Evolutionary conservation across 2,113 vertebrate genomes (phyloP).

Genomic region (Zeus faber): DNA sequence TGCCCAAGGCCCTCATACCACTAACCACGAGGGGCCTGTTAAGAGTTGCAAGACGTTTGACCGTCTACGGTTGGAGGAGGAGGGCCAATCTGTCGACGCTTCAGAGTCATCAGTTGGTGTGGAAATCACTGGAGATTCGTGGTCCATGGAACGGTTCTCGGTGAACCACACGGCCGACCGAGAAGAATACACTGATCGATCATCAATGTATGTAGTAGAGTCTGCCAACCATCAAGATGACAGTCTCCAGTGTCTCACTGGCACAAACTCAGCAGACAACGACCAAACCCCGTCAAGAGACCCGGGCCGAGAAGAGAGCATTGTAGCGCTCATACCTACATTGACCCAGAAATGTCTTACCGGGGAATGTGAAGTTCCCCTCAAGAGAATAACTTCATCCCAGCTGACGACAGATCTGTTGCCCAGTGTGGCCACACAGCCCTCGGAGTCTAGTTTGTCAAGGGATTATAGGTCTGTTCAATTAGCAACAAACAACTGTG

Average conservation of each 20-base stretch:
- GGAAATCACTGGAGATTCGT: too few relatives aligned
- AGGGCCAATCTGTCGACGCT: neutral
- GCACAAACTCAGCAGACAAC: neutral
- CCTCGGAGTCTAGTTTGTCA: neutral
- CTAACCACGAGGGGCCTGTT: neutral
- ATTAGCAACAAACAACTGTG: too few relatives aligned
- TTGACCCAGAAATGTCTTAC: slow-evolving; percentile 33
- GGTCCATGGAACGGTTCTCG: too few relatives aligned
- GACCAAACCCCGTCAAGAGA: neutral
- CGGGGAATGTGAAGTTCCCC: slow-evolving; percentile 2
- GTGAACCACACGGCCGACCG: too few relatives aligned
- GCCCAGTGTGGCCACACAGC: neutral
- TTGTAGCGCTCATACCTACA: rapidly evolving
- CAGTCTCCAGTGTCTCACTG: slow-evolving; percentile 5
- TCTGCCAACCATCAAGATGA: slow-evolving; percentile 4
- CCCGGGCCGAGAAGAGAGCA: neutral
- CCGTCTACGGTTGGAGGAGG: neutral
- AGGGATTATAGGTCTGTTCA: neutral
- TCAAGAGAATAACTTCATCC: neutral
- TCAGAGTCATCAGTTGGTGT: too few relatives aligned
- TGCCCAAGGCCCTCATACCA: neutral
- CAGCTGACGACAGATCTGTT: neutral
- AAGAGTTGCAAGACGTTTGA: neutral
- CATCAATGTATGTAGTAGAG: too few relatives aligned
- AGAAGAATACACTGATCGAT: too few relatives aligned